These are phyloP conservation scores for Pimephales promelas DNA, from an alignment of 2,113 vertebrate species.

Conservation along the genomic window DNA sequence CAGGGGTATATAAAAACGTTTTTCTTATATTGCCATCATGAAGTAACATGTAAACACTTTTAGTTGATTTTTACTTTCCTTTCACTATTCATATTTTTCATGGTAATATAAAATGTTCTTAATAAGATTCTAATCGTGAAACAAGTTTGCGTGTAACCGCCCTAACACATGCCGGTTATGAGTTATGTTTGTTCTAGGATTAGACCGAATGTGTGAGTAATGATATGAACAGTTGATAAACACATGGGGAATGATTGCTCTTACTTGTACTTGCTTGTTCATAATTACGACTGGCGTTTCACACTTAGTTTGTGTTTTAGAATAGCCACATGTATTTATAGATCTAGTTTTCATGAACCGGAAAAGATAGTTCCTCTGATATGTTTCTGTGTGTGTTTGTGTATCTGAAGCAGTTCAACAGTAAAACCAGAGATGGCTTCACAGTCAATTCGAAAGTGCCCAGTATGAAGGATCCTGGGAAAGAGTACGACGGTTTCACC, in stretches of 20 bases:
- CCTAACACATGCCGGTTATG: not conserved
- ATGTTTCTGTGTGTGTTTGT: conserved; percentile 59
- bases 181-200: not conserved
- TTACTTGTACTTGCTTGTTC: not conserved
- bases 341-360: not conserved
- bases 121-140: not conserved
- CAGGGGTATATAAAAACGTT: too few relatives aligned
- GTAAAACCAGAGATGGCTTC: conserved; percentile 98
- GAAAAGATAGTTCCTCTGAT: not conserved
- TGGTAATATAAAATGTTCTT: not conserved
- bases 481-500: conserved; percentile 95
- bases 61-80: not conserved
- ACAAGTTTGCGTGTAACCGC: not conserved
- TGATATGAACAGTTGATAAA: not conserved
- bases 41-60: not conserved
- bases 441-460: conserved; percentile 97
- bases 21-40: not conserved
- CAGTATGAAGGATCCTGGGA: conserved; percentile 89
- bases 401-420: conserved; percentile 94
- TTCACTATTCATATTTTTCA: not conserved
- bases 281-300: not conserved
- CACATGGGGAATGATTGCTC: not conserved
- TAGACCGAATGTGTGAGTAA: not conserved
- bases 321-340: not conserved
- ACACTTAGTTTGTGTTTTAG: not conserved